These are phyloP conservation scores for Siniperca obscura DNA, from an alignment of 2,797 vertebrate species.

Conservation along the genomic window DNA sequence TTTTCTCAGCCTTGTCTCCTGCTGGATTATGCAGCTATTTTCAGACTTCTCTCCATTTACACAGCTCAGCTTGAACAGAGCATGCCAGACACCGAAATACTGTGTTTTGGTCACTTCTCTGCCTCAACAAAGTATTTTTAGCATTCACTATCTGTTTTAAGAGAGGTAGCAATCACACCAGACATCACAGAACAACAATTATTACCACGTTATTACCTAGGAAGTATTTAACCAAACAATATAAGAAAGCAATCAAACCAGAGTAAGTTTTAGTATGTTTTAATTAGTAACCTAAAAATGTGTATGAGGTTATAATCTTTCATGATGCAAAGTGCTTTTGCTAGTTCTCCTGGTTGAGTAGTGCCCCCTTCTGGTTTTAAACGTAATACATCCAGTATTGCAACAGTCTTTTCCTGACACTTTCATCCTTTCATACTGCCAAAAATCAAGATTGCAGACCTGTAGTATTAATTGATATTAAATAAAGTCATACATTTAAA, in stretches of 20 bases:
- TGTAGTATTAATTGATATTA: background rate
- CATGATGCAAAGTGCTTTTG: slow-evolving; percentile 22
- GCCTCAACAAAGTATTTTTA: slow-evolving; percentile 53
- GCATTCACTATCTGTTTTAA: slow-evolving; percentile 30
- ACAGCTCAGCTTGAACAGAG: slow-evolving; percentile 57
- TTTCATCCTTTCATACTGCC: background rate
- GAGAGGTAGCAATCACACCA: slow-evolving; percentile 6
- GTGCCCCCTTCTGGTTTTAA: slow-evolving; percentile 79
- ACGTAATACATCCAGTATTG: slow-evolving; percentile 8
- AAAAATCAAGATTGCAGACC: background rate
- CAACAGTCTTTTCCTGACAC: slow-evolving; percentile 3
- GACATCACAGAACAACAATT: slow-evolving; percentile 1
- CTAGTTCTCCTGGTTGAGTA: slow-evolving; percentile 71
- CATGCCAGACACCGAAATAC: slow-evolving; percentile 48
- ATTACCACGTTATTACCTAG: background rate
- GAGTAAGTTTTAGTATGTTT: slow-evolving; percentile 12
- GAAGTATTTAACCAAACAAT: background rate
- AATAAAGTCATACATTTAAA: background rate
- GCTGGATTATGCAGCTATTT: slow-evolving; percentile 59
- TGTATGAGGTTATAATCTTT: slow-evolving; percentile 22
- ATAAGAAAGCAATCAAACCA: background rate
- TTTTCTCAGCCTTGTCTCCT: slow-evolving; percentile 48
- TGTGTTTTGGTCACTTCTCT: slow-evolving; percentile 48
- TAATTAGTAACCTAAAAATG: slow-evolving; percentile 9
- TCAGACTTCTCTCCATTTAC: slow-evolving; percentile 57